Evolutionary conservation across 2,888 invertebrate genomes (phyloP).

Genomic region (Latrodectus elegans): DNA sequence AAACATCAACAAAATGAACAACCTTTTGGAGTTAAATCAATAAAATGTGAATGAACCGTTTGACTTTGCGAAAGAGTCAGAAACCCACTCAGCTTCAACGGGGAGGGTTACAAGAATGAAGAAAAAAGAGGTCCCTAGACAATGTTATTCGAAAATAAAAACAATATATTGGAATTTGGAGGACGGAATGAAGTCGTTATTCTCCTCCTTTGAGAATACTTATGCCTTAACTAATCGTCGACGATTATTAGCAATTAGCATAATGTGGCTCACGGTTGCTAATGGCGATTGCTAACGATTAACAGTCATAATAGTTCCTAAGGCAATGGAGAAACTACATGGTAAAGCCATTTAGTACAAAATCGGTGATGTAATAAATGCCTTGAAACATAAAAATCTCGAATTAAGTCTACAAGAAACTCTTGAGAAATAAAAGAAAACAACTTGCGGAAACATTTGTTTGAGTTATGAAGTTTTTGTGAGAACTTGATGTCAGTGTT

Average conservation of each 20-base stretch:
- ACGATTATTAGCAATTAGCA: slow-evolving; percentile 26
- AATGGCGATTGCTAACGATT: slow-evolving; percentile 24
- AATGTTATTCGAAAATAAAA: slow-evolving; percentile 6
- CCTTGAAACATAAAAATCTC: no score
- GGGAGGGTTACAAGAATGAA: not conserved
- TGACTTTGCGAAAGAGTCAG: not conserved
- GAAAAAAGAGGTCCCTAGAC: slow-evolving; percentile 3
- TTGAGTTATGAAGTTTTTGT: no score
- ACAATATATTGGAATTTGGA: not conserved
- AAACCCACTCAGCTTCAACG: not conserved
- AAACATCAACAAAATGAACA: not conserved
- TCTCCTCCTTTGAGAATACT: not conserved
- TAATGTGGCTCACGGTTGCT: slow-evolving; percentile 2
- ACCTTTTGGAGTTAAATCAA: slow-evolving; percentile 2
- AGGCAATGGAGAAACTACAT: no score
- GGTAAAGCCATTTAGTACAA: no score
- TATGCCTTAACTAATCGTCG: slow-evolving; percentile 13
- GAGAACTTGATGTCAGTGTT: no score
- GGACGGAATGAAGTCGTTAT: not conserved
- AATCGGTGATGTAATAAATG: no score
- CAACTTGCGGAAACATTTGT: no score
- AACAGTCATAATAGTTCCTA: not conserved
- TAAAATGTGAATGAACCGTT: slow-evolving; percentile 5
- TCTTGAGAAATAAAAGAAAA: no score
- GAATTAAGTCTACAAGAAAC: no score